phyloP scores from a whole-genome alignment of 2,888 invertebrate genomes.

The Gastracanthus pulcherrimus region DNA sequence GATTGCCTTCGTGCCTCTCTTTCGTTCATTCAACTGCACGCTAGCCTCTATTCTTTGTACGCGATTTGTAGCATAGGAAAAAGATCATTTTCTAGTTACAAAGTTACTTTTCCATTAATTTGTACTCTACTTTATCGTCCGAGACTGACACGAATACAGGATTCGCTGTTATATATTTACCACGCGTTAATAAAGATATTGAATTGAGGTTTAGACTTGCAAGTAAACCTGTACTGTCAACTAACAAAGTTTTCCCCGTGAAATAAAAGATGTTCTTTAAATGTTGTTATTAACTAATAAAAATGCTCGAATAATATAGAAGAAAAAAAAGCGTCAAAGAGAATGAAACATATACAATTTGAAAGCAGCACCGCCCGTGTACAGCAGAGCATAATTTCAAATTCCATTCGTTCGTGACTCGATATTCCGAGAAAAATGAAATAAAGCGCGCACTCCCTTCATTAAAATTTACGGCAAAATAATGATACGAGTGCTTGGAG shows the following conservation, averaged over 20 bases:
- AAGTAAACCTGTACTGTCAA: not conserved
- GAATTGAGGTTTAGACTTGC: too few relatives aligned
- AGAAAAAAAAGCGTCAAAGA: not conserved
- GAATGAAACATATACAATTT: not conserved
- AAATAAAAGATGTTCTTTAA: too few relatives aligned
- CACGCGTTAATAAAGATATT: too few relatives aligned
- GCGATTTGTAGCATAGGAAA: not conserved
- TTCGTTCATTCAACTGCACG: not conserved
- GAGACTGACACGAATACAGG: too few relatives aligned
- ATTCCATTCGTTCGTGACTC: conserved; percentile 47
- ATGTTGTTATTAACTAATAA: conserved; percentile 25
- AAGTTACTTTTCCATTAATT: not conserved
- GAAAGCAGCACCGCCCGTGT: not conserved
- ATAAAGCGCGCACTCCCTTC: conserved; percentile 46
- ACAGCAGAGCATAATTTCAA: conserved; percentile 5
- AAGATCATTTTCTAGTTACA: not conserved
- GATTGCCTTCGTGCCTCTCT: not conserved
- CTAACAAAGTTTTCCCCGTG: not conserved
- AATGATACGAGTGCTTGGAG: conserved; percentile 29
- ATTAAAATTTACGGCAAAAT: conserved; percentile 40
- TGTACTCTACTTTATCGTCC: too few relatives aligned
- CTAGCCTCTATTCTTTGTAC: not conserved
- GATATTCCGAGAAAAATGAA: conserved; percentile 39
- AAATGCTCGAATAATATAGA: not conserved
- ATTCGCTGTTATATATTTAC: too few relatives aligned